Base-by-base conservation (phyloP, 2,113 vertebrate species). In the Nothoprocta pentlandii region DNA sequence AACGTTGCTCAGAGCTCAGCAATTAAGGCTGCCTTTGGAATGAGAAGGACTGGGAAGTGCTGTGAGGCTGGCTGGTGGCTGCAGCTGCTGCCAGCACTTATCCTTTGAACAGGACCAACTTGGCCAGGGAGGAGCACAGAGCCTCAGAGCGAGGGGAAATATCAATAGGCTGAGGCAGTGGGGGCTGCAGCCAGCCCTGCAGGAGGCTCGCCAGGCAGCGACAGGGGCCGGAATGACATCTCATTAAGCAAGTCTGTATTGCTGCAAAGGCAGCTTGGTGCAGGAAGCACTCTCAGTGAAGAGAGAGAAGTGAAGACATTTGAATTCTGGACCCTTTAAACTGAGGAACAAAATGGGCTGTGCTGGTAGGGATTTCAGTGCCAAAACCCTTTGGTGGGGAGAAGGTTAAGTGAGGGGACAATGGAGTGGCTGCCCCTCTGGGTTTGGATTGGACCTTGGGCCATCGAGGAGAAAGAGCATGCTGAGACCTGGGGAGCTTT, bases 191-290 rank as follows among this genome's bases (percentile, higher is more conserved):
- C 49, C 7, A 4, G 59, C 68, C 68, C 1, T 0, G 23, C 1
- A 1, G 39, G 78, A 56, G 9, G 26, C 53, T 77, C 70, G 25
- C 25, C 19, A 26, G 75, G 62, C 10, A 19, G 30, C 16, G 10
- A 4, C 2, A 1, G 83, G 6, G 53, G 4, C 25, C 61, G 56
- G 51, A 58, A 10, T 2, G 2, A 3, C 41, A 16, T 2, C 49
- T 70, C 41, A 1, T 47, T 26, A 25, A 17, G 12, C 1, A 4
- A 34, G 23, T 28, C n/a, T 8, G 2, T 25, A 2, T 0, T 6
- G 22, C 36, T 89, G 34, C 2, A 4, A 49, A 46, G 68, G 41
- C 61, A 90, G 82, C 47, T 66, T 3, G 34, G 53, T 19, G 49
- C 22, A 62, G 56, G 30, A 56, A 42, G 36, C 53, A 28, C 14